A percentile compares a stretch with the other conserved stretches of the same genome.
These are phyloP conservation scores for Nephrotoma appendiculata DNA, from an alignment of 2,888 invertebrate genomes.

Conservation along the genomic window DNA sequence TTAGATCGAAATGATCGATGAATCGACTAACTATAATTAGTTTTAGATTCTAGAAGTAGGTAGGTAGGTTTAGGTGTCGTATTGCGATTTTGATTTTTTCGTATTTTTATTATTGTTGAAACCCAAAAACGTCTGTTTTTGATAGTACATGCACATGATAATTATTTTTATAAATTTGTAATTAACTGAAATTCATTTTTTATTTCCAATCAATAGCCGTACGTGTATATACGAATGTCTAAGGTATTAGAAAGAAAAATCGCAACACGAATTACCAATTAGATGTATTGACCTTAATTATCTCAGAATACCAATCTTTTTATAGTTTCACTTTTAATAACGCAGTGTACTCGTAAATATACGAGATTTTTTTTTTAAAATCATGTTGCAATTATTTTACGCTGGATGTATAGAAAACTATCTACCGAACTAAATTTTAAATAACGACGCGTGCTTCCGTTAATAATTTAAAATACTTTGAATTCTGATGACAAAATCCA, in stretches of 20 bases:
- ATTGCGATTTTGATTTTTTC: background rate
- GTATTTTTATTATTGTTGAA: background rate
- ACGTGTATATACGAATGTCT: background rate
- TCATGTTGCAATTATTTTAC: background rate
- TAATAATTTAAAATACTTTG: too few relatives aligned
- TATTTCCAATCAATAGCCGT: background rate
- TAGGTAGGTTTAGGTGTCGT: background rate
- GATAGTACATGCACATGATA: too few relatives aligned
- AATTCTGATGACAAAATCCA: too few relatives aligned
- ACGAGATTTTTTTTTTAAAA: background rate
- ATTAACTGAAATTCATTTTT: background rate
- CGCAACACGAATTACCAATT: background rate
- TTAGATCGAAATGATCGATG: background rate
- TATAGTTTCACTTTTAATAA: background rate
- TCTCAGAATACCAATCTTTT: background rate
- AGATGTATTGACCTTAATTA: background rate
- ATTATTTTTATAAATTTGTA: background rate
- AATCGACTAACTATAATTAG: background rate
- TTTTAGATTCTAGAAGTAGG: background rate
- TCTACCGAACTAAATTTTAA: too few relatives aligned
- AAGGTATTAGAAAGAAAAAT: background rate
- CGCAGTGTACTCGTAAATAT: background rate
- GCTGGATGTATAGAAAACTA: too few relatives aligned
- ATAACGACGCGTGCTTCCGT: too few relatives aligned
- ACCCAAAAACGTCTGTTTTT: background rate